These are phyloP conservation scores for Ferdinandea cuprea DNA, from an alignment of 2,888 invertebrate genomes.

Conservation along the genomic window DNA sequence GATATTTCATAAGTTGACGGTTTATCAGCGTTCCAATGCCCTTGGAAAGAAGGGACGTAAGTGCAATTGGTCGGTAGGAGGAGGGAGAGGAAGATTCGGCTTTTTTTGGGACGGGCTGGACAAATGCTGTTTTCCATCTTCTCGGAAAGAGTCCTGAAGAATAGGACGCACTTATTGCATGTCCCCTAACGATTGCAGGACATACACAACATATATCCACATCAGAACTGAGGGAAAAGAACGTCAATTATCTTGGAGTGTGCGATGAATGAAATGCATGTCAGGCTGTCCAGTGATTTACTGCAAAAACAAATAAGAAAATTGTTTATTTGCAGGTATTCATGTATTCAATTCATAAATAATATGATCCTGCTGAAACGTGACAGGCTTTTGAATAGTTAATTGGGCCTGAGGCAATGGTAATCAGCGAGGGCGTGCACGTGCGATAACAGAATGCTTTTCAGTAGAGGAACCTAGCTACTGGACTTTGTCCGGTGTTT, in stretches of 20 bases:
- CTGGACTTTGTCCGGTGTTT: constrained; percentile 20
- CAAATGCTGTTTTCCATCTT: no score
- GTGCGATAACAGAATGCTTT: constrained; percentile 4
- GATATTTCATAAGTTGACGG: no score
- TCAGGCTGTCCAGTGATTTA: constrained; percentile 50
- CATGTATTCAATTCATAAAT: constrained; percentile 63
- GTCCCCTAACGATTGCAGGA: constrained; percentile 56
- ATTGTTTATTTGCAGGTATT: constrained; percentile 56
- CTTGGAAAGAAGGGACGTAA: no score
- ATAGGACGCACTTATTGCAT: constrained; percentile 71
- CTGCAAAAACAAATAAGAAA: constrained; percentile 56
- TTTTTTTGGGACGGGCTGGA: no score
- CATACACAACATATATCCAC: not conserved
- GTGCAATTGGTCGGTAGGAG: no score
- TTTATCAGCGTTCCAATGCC: no score
- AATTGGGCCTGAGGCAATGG: constrained; percentile 3
- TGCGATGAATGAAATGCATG: constrained; percentile 47
- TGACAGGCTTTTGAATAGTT: constrained; percentile 55
- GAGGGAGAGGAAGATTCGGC: no score
- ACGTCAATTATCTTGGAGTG: constrained; percentile 46
- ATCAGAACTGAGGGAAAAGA: not conserved
- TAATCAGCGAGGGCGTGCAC: constrained; percentile 28
- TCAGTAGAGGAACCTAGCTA: no score
- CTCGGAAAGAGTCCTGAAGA: no score
- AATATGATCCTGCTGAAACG: constrained; percentile 55